phyloP scores from a whole-genome alignment of 2,888 invertebrate genomes.

The Eulithis testata region DNA sequence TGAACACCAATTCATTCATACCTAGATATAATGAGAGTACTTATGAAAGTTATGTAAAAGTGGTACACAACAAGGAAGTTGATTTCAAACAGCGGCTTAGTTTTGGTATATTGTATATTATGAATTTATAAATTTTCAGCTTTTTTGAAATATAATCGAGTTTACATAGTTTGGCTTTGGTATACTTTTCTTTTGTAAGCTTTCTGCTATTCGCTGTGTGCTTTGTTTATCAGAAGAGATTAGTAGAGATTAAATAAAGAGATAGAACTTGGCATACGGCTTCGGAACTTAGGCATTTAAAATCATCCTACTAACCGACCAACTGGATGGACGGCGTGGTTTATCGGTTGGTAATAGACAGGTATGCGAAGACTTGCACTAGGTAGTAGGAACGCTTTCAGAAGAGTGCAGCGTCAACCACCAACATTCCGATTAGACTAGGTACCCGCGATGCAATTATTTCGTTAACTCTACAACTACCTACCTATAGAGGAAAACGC shows the following conservation, averaged over 20 bases:
- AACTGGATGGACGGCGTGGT: no score
- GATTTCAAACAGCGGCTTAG: slow-evolving; percentile 45
- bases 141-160: slow-evolving; percentile 75
- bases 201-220: slow-evolving; percentile 7
- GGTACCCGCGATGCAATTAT: no score
- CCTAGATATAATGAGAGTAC: slow-evolving; percentile 66
- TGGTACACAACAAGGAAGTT: slow-evolving; percentile 56
- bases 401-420: no score
- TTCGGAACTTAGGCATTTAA: no score
- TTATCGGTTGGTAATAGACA: no score
- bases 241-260: background rate
- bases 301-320: no score
- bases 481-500: no score
- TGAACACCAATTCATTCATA: slow-evolving; percentile 43
- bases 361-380: no score
- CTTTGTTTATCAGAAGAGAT: slow-evolving; percentile 1
- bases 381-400: no score
- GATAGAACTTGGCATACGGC: background rate
- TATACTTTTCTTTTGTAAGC: slow-evolving; percentile 39
- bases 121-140: slow-evolving; percentile 79
- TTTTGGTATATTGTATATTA: slow-evolving; percentile 69
- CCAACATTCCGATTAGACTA: no score
- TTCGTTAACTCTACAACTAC: no score
- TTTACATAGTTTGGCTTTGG: slow-evolving; percentile 43
- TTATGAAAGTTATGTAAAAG: slow-evolving; percentile 65